Evolutionary conservation across 2,113 vertebrate genomes (phyloP).

Genomic region (Cyphomyrus plagiostoma): DNA sequence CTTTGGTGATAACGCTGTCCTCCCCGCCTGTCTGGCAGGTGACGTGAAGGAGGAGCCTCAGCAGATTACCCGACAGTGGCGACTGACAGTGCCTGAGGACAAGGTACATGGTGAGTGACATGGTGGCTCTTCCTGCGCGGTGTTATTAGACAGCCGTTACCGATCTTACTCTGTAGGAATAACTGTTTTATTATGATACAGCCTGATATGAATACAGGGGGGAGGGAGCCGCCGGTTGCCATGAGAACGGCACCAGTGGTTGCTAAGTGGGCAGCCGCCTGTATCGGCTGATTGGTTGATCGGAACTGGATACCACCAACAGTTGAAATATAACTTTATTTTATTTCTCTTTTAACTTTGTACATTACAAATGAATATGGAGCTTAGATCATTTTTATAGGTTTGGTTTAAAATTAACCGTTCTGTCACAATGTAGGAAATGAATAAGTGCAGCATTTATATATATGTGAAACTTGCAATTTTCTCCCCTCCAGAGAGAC

Average conservation of each 20-base stretch:
- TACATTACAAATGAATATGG: neutral
- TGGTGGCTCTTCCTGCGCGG: neutral
- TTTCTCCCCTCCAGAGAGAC: slow-evolving; percentile 23
- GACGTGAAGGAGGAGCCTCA: neutral
- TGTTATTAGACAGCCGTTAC: neutral
- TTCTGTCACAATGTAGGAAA: neutral
- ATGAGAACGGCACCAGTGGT: neutral
- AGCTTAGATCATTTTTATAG: neutral
- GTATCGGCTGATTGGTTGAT: neutral
- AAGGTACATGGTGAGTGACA: neutral
- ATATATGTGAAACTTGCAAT: too few species aligned
- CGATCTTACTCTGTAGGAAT: neutral
- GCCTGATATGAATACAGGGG: neutral
- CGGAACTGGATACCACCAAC: neutral
- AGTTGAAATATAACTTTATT: neutral
- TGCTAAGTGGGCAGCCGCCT: neutral
- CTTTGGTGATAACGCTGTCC: neutral
- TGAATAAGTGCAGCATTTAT: neutral
- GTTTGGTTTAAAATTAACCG: neutral
- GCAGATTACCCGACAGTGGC: slow-evolving; percentile 22
- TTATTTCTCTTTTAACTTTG: neutral
- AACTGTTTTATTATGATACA: neutral
- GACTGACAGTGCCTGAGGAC: slow-evolving; percentile 35
- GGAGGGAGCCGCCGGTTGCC: neutral
- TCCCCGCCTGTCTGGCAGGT: slow-evolving; percentile 20